These are phyloP conservation scores for Mus pahari DNA, from an alignment of 2,113 vertebrate species.

Conservation along the genomic window DNA sequence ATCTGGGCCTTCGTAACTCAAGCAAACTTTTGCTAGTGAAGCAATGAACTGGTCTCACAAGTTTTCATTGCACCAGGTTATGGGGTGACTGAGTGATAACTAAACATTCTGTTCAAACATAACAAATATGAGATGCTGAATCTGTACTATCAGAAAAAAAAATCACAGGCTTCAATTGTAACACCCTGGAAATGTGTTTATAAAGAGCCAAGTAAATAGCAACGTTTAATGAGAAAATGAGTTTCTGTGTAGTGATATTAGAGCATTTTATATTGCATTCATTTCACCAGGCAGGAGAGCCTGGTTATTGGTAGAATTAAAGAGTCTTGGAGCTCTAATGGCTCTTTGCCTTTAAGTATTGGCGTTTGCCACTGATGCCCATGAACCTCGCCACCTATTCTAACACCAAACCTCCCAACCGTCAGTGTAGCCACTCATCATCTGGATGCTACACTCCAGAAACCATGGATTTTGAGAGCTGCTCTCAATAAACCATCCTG, in stretches of 20 bases:
- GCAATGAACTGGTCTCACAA: neutral
- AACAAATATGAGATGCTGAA: slow-evolving; percentile 50
- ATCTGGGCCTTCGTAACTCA: neutral
- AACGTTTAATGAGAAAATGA: slow-evolving; percentile 51
- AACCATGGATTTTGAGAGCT: neutral
- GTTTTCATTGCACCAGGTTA: slow-evolving; percentile 4
- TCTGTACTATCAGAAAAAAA: slow-evolving; percentile 43
- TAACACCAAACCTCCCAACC: neutral
- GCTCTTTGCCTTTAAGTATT: neutral
- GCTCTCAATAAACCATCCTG: slow-evolving; percentile 14
- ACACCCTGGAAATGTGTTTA: neutral
- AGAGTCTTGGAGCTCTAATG: neutral
- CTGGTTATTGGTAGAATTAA: neutral
- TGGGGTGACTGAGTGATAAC: neutral
- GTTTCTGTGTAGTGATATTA: slow-evolving; percentile 19
- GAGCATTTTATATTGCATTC: slow-evolving; percentile 44
- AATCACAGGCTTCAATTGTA: slow-evolving; percentile 50
- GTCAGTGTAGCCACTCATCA: neutral
- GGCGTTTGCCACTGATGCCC: neutral
- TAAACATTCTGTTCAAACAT: slow-evolving; percentile 37
- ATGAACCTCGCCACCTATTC: neutral
- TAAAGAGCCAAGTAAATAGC: slow-evolving; percentile 63
- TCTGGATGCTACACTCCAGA: neutral
- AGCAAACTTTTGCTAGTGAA: neutral
- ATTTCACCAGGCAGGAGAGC: slow-evolving; percentile 30